phyloP scores from a whole-genome alignment of 64 coral and sea anemone species.

The Montipora foliosa region DNA sequence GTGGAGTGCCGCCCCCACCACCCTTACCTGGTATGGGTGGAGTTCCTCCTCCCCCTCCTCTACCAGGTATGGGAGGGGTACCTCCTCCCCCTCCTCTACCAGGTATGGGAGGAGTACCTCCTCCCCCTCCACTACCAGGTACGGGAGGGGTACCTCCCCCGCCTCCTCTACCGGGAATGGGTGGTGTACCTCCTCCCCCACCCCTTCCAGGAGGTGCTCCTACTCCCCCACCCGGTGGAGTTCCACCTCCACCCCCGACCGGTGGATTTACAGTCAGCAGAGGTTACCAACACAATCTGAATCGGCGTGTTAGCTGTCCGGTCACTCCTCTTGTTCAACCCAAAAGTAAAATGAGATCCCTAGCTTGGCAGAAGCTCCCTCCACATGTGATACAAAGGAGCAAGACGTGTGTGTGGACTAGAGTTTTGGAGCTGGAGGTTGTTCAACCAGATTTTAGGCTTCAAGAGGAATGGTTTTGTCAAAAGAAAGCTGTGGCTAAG shows the following conservation, averaged over 20 bases:
- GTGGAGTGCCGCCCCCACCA: constrained; percentile 75
- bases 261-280: constrained; percentile 46
- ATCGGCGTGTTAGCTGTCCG: constrained; percentile 39
- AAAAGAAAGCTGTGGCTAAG: constrained; percentile 79
- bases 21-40: constrained; percentile 75
- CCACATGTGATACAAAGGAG: constrained; percentile 87
- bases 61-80: constrained; percentile 66
- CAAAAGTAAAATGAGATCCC: constrained; percentile 89
- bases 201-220: constrained; percentile 54
- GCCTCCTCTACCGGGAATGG: constrained; percentile 20
- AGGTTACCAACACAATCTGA: constrained; percentile 26
- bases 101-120: constrained; percentile 42
- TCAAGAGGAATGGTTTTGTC: constrained; percentile 96
- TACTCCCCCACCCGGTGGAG: constrained; percentile 61
- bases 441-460: constrained; percentile 90
- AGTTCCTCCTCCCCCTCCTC: constrained; percentile 70
- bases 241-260: constrained; percentile 63
- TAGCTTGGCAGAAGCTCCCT: constrained; percentile 95
- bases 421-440: constrained; percentile 64
- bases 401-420: constrained; percentile 81
- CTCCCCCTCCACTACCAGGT: constrained; percentile 63
- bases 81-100: constrained; percentile 66
- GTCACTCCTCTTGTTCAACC: constrained; percentile 75
- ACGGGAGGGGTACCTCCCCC: constrained; percentile 58
- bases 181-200: constrained; percentile 44